Evolutionary conservation across 2,113 vertebrate genomes (phyloP).

Genomic region (Atrichornis clamosus): DNA sequence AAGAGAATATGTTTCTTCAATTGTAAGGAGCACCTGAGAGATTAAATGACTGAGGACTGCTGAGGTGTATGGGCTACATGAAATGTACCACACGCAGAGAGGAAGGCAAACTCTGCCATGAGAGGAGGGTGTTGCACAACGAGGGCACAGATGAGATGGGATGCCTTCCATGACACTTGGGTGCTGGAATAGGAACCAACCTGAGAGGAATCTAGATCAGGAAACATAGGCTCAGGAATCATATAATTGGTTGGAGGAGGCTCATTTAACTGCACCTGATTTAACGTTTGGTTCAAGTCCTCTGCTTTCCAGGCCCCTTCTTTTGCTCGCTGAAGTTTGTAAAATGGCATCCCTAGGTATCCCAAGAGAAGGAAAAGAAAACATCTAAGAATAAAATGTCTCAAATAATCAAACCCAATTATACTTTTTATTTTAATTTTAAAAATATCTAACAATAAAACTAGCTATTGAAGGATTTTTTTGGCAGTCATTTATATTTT

Average conservation of each 20-base stretch:
- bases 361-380: conserved; percentile 3
- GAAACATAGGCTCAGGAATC: conserved; percentile 71
- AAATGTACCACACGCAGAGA: neutral
- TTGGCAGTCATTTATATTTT: neutral
- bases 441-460: neutral
- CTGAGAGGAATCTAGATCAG: conserved; percentile 68
- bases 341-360: conserved; percentile 78
- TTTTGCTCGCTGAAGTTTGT: conserved; percentile 78
- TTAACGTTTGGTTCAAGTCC: conserved; percentile 45
- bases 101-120: conserved; percentile 1
- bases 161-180: conserved; percentile 38
- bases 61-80: conserved; percentile 12
- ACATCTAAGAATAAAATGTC: neutral
- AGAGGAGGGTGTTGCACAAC: neutral
- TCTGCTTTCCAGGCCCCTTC: conserved; percentile 81
- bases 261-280: conserved; percentile 74
- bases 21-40: neutral
- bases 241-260: conserved; percentile 61
- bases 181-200: conserved; percentile 61
- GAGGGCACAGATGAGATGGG: conserved; percentile 49
- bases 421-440: no score
- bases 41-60: neutral
- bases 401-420: neutral
- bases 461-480: neutral
- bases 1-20: neutral